These are phyloP conservation scores for Belgica antarctica DNA, from an alignment of 2,888 invertebrate species.

Conservation along the genomic window DNA sequence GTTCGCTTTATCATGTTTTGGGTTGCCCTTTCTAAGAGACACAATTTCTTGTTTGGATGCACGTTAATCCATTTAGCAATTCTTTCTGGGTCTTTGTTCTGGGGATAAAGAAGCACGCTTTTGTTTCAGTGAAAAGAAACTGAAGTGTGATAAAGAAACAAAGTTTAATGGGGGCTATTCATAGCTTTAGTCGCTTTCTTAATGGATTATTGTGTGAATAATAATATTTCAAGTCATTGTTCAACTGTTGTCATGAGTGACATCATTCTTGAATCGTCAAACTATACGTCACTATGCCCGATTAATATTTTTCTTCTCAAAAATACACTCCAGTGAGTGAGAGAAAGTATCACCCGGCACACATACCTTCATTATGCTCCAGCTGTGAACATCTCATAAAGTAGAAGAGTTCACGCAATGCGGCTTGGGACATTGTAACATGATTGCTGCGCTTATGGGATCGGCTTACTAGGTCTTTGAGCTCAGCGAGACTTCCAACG, in stretches of 20 bases:
- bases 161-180: neutral
- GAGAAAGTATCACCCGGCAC: neutral
- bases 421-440: constrained; percentile 61
- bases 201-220: neutral
- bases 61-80: constrained; percentile 27
- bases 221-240: no score
- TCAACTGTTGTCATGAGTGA: no score
- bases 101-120: neutral
- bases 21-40: constrained; percentile 1
- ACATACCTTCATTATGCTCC: constrained; percentile 63
- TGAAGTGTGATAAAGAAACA: constrained; percentile 5
- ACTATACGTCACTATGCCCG: neutral
- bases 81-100: neutral
- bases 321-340: neutral
- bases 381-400: constrained; percentile 89
- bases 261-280: no score
- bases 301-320: neutral
- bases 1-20: neutral
- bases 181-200: neutral
- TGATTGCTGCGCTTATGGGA: constrained; percentile 58
- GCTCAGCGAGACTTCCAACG: constrained; percentile 77
- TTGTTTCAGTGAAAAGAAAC: constrained; percentile 1
- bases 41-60: neutral
- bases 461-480: constrained; percentile 70
- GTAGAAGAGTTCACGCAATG: constrained; percentile 79